phyloP scores from a whole-genome alignment of 2,888 invertebrate species.

The Diplolepis rosae region DNA sequence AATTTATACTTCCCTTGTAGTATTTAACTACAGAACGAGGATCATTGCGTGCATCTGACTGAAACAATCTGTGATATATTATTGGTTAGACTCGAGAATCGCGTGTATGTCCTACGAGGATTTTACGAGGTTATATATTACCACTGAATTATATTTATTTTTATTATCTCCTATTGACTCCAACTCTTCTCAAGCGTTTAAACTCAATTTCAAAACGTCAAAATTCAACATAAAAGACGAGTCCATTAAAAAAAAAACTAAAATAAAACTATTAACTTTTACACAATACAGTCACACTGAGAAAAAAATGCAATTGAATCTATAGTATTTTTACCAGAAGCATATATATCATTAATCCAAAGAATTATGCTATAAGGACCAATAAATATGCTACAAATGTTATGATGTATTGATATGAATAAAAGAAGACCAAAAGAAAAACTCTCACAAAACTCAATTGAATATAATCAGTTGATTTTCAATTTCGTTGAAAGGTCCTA shows the following conservation, averaged over 20 bases:
- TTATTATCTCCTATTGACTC: slow-evolving; percentile 54
- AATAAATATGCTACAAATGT: neutral
- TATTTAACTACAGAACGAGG: neutral
- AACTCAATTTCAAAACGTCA: neutral
- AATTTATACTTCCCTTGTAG: neutral
- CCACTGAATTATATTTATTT: slow-evolving; percentile 51
- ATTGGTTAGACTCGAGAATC: slow-evolving; percentile 40
- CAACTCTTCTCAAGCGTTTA: neutral
- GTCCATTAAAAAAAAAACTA: neutral
- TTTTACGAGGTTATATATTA: slow-evolving; percentile 52
- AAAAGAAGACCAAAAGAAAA: slow-evolving; percentile 1
- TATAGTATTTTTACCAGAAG: too few relatives aligned
- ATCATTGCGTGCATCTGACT: slow-evolving; percentile 20
- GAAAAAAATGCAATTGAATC: too few relatives aligned
- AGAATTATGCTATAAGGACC: too few relatives aligned
- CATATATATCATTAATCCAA: too few relatives aligned
- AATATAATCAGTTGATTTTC: slow-evolving; percentile 8
- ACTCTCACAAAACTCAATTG: neutral
- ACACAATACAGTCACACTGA: too few relatives aligned
- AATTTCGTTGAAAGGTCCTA: slow-evolving; percentile 17
- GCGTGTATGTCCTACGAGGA: slow-evolving; percentile 45
- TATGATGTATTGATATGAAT: neutral
- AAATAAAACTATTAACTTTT: too few relatives aligned
- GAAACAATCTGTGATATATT: slow-evolving; percentile 17
- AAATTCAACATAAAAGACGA: neutral